Base-by-base conservation (phyloP, 2,797 vertebrate species). In the Eremophila alpestris region DNA sequence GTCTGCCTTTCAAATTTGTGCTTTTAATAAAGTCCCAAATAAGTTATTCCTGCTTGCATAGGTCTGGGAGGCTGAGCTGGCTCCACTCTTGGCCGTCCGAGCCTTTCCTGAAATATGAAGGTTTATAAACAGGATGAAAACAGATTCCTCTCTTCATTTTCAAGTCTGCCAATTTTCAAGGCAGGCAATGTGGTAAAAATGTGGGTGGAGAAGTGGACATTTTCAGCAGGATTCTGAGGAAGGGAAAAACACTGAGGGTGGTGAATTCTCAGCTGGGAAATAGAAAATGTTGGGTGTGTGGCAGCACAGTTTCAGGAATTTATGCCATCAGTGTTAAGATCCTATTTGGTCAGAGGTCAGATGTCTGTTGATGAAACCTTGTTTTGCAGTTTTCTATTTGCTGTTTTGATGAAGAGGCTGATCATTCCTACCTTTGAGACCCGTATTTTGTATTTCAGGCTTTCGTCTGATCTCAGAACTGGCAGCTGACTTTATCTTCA, bases 1-100 rank as follows among this genome's bases (percentile, higher is more conserved):
- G 22, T 86, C 27, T 93, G 70, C 77, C 54, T 96, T 95, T 93
- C 59, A 87, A 38, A 81, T 59, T 73, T 73, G 56, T 60, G 70
- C 48, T 87, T 89, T 83, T 71, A 78, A 46, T 94, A 13, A 82
- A 84, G 43, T 62, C 45, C 52, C 83, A 77, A 79, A 77, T 88
- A 3, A 87, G 30, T 90, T 90, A 80, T 43, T 94, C 29, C 38
- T 17, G 22, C 34, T 92, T 82, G 34, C 30, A n/a, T 63, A 77
- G 67, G 27, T 92, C 55, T 90, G 46, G 40, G 32, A 93, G 58
- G 38, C 49, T 71, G 45, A 65, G 11, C 74, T 91, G 51, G 46
- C 65, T 89, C 30, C 23, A 13, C 20, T 82, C 20, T 45, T 87
- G 63, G 67, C 49, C 7, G 2, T 19, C 59, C 1, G 6, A 85